Percentiles rank a stretch among this genome's conserved stretches.
These are phyloP conservation scores for Mythimna ferrago DNA, from an alignment of 2,888 invertebrate species.

Conservation along the genomic window DNA sequence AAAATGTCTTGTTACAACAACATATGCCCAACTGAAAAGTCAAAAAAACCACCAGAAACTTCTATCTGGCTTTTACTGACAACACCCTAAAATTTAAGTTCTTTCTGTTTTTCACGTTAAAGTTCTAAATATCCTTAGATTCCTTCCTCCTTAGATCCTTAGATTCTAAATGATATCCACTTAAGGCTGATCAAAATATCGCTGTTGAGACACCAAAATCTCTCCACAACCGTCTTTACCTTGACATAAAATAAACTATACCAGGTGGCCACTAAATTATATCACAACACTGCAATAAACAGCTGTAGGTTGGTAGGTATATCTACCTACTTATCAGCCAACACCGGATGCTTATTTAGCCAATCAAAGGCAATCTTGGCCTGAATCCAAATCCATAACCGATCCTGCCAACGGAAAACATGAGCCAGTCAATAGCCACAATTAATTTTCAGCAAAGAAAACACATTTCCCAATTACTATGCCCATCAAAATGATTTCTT, in stretches of 20 bases:
- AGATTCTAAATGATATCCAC: no score
- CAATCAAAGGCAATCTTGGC: constrained; percentile 46
- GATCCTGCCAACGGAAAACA: constrained; percentile 31
- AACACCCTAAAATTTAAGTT: no score
- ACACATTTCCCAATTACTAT: constrained; percentile 26
- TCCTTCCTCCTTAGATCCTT: no score
- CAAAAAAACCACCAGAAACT: no score
- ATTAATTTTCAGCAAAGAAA: constrained; percentile 34
- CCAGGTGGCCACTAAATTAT: not conserved
- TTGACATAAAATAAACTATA: constrained; percentile 16
- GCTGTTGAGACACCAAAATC: not conserved
- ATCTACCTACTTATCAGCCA: not conserved
- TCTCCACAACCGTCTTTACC: not conserved
- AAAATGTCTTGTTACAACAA: no score
- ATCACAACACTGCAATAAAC: not conserved
- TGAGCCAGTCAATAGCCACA: not conserved
- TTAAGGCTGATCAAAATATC: no score
- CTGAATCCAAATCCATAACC: constrained; percentile 41
- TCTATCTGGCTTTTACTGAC: no score
- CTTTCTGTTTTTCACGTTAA: no score
- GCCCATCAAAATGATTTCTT: constrained; percentile 47
- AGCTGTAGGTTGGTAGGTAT: not conserved
- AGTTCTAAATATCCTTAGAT: no score
- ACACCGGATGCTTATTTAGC: constrained; percentile 39
- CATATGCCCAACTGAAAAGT: no score